Percentiles rank a stretch among this genome's conserved stretches.
phyloP scores from a whole-genome alignment of 2,888 invertebrate species.

The Epinotia brunnichana region DNA sequence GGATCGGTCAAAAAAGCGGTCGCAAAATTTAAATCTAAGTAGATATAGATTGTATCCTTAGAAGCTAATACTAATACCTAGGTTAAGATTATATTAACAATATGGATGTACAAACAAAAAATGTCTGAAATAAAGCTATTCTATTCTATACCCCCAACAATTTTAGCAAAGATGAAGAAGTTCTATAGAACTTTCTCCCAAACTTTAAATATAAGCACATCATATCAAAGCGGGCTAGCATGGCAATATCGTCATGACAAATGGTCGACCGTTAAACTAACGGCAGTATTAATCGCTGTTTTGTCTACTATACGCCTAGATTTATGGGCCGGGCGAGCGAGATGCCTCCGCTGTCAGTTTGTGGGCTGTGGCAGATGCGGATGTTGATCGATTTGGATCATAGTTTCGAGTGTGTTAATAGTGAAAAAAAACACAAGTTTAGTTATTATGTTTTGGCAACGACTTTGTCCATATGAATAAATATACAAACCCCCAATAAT shows the following conservation, averaged over 20 bases:
- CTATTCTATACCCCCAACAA: too few species aligned
- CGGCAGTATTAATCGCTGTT: slow-evolving; percentile 78
- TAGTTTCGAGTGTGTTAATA: slow-evolving; percentile 13
- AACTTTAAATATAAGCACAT: slow-evolving; percentile 11
- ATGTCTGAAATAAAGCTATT: too few species aligned
- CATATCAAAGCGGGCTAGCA: slow-evolving; percentile 23
- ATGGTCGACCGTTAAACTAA: slow-evolving; percentile 73
- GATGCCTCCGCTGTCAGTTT: slow-evolving; percentile 41
- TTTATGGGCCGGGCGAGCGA: slow-evolving; percentile 54
- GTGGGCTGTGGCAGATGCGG: slow-evolving; percentile 41
- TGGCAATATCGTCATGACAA: slow-evolving; percentile 64
- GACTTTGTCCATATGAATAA: too few species aligned
- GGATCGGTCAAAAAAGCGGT: too few species aligned
- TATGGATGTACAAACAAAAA: too few species aligned
- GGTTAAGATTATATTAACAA: too few species aligned
- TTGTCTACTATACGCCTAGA: slow-evolving; percentile 62
- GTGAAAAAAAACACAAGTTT: neutral
- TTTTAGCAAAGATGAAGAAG: too few species aligned
- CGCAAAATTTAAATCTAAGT: too few species aligned
- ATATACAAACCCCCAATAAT: too few species aligned
- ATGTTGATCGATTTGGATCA: slow-evolving; percentile 33
- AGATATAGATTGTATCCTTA: too few species aligned
- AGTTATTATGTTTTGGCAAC: neutral
- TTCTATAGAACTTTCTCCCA: neutral
- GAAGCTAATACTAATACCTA: too few species aligned